A percentile compares a stretch with the other conserved stretches of the same genome.
Conservation (phyloP, 2,797 vertebrate species). For the Pantherophis vulpinus region DNA sequence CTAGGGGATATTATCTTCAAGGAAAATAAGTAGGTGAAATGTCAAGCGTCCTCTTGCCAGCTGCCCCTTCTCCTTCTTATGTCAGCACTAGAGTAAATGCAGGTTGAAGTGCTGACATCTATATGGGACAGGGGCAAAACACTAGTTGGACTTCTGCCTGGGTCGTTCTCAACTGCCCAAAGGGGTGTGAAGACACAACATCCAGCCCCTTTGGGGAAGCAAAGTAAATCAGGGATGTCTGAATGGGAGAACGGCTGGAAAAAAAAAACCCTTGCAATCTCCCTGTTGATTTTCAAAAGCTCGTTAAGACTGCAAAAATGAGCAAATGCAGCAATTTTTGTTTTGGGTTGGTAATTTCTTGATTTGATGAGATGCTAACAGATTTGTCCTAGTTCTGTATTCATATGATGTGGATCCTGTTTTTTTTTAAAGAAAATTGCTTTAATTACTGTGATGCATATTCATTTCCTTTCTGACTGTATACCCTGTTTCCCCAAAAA, state of each 20-base stretch:
- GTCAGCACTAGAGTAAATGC: no score
- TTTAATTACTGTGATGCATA: not conserved
- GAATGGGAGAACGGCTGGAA: not conserved
- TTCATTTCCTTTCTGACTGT: not conserved
- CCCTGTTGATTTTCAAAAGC: not conserved
- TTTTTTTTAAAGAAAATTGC: no score
- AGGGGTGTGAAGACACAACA: not conserved
- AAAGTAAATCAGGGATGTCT: not conserved
- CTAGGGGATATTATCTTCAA: no score
- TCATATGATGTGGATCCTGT: not conserved
- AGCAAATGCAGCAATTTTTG: not conserved
- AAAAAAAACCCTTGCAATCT: not conserved
- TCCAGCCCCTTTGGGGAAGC: not conserved
- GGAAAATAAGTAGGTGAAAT: no score
- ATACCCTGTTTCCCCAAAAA: no score
- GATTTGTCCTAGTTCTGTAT: not conserved
- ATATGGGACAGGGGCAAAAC: no score
- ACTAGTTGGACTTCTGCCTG: no score
- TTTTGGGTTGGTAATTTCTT: no score
- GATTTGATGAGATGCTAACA: not conserved
- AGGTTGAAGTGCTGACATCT: no score
- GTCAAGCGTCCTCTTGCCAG: no score
- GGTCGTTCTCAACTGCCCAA: no score
- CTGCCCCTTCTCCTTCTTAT: no score
- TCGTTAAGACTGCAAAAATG: not conserved